Percentiles rank a stretch among this genome's conserved stretches.
phyloP scores from a whole-genome alignment of 2,113 vertebrate genomes.

The Nicator chloris region DNA sequence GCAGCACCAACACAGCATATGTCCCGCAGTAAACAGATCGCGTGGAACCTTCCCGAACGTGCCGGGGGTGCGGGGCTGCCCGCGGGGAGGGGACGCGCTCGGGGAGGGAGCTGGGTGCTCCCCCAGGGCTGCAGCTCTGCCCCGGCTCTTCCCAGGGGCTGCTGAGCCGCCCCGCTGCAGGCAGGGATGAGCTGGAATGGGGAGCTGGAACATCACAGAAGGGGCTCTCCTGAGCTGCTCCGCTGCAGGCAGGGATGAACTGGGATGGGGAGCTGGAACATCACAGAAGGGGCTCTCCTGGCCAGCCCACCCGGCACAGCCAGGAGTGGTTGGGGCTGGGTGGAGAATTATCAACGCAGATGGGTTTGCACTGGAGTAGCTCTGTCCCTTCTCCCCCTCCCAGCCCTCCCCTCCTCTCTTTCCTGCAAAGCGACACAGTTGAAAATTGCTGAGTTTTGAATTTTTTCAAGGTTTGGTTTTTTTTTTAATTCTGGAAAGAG shows the following conservation, averaged over 20 bases:
- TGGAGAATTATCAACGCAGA: neutral
- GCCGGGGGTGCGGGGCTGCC: neutral
- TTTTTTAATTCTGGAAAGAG: neutral
- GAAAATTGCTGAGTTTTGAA: neutral
- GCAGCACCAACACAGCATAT: slow-evolving; percentile 16
- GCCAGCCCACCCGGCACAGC: neutral
- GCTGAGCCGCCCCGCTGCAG: neutral
- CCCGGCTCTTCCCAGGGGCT: neutral
- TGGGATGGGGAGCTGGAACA: neutral
- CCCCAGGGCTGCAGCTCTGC: neutral
- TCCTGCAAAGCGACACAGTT: neutral
- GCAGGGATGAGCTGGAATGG: neutral
- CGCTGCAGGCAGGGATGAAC: neutral
- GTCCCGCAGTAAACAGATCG: slow-evolving; percentile 40
- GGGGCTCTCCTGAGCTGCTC: no score
- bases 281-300: neutral
- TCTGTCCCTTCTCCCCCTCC: neutral
- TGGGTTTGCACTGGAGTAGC: neutral
- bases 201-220: no score
- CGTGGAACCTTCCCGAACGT: neutral
- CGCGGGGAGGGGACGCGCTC: neutral
- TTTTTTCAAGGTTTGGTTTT: neutral
- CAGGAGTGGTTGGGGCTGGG: neutral
- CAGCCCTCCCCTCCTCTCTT: neutral
- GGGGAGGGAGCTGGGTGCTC: neutral